These are phyloP conservation scores for Tragelaphus oryx DNA, from an alignment of 2,797 vertebrate species.

Conservation along the genomic window DNA sequence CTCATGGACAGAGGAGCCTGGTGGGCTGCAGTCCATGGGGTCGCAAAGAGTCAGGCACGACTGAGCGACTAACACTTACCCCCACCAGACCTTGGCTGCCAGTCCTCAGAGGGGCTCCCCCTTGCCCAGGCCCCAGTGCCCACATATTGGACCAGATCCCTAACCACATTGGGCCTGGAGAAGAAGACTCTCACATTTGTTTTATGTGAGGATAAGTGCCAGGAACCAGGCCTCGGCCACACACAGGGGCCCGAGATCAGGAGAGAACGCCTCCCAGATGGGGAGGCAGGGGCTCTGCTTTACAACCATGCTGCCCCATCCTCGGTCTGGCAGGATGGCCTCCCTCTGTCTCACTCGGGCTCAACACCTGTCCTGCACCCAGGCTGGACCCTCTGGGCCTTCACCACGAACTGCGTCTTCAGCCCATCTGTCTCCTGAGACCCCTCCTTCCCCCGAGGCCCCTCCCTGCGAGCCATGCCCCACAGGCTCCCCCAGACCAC, in stretches of 20 bases:
- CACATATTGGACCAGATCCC: neutral
- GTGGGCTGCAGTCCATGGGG: neutral
- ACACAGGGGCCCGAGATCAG: accelerated
- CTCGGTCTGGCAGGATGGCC: neutral
- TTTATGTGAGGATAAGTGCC: neutral
- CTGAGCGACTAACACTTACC: neutral
- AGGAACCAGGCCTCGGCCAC: neutral
- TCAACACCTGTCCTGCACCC: neutral
- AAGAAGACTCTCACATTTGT: too few relatives aligned
- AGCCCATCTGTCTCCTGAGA: neutral
- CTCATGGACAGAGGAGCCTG: neutral
- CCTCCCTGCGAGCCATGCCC: neutral
- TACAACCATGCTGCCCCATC: accelerated
- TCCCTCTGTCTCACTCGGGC: neutral
- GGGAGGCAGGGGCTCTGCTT: neutral
- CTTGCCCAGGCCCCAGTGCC: accelerated
- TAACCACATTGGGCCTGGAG: neutral
- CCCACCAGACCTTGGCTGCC: neutral
- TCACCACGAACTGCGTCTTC: neutral
- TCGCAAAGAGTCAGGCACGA: neutral
- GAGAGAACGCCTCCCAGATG: accelerated
- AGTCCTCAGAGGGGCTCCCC: neutral
- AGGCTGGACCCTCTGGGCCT: neutral
- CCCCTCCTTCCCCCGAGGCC: neutral
- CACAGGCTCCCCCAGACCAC: neutral